Evolutionary conservation across 2,113 vertebrate genomes (phyloP), one percentile per base, ranked within the genome.

Genomic region (Equus quagga): DNA sequence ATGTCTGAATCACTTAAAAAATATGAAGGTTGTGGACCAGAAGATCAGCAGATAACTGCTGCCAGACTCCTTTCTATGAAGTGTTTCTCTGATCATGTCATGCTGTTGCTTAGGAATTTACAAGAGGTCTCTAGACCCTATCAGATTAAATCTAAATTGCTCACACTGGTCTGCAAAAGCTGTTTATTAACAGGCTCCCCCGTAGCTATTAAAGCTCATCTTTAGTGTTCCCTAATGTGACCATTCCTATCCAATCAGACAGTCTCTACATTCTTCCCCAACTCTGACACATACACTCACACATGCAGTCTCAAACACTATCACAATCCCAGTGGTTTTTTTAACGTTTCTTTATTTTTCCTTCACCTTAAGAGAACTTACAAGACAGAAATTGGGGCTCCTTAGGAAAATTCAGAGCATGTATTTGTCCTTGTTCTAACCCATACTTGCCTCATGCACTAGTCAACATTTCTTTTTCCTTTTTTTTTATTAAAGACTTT

Each of bases 71-170:
- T 94, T 96, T 49, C 31, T 81, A 56, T 72, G 19, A 93, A 94
- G n/a, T 62, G 33, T 92, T 92, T 78, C 31, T 82, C 62, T 96
- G 81, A 94, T 94, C n/a, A 15, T 75, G 49, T 92, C 46, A 83
- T 78, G 46, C 58, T 67, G 10, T 76, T 91, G 64, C 62, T 78
- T 91, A 87, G 60, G 46, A 96, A 94, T 90, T 95, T 95, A 73
- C 5, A 6, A 72, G 58, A 70, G 24, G 28, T 83, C 31, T 70
- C 33, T 58, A 83, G 41, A 62, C 49, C 8, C 65, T 92, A 92
- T 92, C 67, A 72, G 36, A 80, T 62, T 70, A 97, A 89, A 87
- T 72, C 19, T 19, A 84, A 83, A 62, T 88, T 90, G n/a, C 26
- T 88, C 24, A 84, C 51, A 94, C 56, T 81, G 41, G 24, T 60